Evolutionary conservation across 2,797 vertebrate genomes (phyloP).

Genomic region (Hydrolagus colliei): DNA sequence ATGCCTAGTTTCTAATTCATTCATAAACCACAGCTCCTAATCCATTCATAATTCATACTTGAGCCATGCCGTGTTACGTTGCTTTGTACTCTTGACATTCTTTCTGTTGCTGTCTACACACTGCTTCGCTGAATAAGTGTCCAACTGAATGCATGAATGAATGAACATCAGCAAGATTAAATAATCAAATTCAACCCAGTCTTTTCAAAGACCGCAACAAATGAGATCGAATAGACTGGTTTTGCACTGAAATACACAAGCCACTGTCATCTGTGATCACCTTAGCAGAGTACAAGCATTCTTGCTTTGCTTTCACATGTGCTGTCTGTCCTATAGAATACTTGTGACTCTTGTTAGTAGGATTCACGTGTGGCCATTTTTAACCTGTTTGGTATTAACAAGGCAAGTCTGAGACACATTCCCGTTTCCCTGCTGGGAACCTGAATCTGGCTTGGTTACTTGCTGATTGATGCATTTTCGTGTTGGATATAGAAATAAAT

Average conservation of each 20-base stretch:
- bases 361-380: not conserved
- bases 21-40: too few relatives aligned
- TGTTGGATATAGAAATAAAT: not conserved
- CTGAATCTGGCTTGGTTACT: not conserved
- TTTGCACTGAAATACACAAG: not conserved
- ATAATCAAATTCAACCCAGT: not conserved
- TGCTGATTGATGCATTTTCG: not conserved
- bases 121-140: not conserved
- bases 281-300: not conserved
- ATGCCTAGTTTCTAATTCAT: too few relatives aligned
- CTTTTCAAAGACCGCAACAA: not conserved
- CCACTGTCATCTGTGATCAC: not conserved
- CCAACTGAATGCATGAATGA: not conserved
- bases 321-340: not conserved
- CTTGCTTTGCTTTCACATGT: not conserved
- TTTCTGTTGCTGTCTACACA: not conserved
- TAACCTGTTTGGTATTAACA: not conserved
- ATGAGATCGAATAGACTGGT: too few relatives aligned
- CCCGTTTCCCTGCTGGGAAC: not conserved
- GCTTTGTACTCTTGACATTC: not conserved
- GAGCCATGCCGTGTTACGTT: not conserved
- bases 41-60: not conserved
- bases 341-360: not conserved
- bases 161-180: not conserved
- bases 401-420: not conserved